Base-by-base conservation (phyloP, 2,113 vertebrate species). In the Gnathonemus longibarbis region DNA sequence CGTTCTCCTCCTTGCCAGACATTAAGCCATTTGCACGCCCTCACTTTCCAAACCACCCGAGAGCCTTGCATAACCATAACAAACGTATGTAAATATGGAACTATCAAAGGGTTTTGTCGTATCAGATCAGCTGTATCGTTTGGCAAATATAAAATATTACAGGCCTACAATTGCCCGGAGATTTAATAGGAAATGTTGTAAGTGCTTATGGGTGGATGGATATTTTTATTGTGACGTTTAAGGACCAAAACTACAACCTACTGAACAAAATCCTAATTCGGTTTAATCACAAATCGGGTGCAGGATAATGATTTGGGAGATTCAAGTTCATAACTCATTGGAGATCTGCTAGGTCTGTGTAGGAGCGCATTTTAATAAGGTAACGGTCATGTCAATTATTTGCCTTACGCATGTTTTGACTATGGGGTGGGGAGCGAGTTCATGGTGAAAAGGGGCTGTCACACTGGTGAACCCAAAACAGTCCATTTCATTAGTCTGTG, bases 11-110 rank as follows among this genome's bases (percentile, higher is more conserved):
- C 62, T 46, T 74, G 88, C 45, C 46, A 53, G 88, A 80, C 24
- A 89, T 89, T 74, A 74, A 89, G 6, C 77, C 48, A 50, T 83
- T 84, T 56, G 89, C 77, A 80, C 10, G 49, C 80, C 53, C 31
- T 56, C 49, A 52, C 70, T 53, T 56, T 84, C 80, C 35, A 58
- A 58, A 46, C 84, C 21, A 49, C 88, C 39, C 27, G 89, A 58
- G 88, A 45, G 39, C 39, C 77, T 46, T 42, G 80, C 53, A 31
- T 46, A 56, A 58, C 80, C 85, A 87, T 52, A 87, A 87, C 85
- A 31, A 39, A 45, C 83, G 45, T 50, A 39, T 80, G 74, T 42
- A 80, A 84, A 84, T 84, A 42, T 9, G 24, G 42, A 6, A 84
- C 19, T n/a, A 53, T 53, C 50, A 21, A 87, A 87, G 10, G 31